Evolutionary conservation across 2,888 invertebrate genomes (phyloP).

Genomic region (Cephonodes hylas): DNA sequence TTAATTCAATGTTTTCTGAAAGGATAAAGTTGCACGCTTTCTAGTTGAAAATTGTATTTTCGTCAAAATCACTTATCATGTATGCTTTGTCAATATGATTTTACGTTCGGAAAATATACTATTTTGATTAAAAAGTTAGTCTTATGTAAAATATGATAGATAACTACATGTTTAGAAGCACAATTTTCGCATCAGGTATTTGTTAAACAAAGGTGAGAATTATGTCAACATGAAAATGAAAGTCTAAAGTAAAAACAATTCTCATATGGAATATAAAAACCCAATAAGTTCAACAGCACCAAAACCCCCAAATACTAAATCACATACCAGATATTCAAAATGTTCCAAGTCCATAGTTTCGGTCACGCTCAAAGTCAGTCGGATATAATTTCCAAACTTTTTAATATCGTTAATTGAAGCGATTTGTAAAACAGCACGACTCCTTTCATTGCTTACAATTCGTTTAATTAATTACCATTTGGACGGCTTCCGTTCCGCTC

Average conservation of each 20-base stretch:
- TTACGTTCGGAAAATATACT: neutral
- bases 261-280: too few relatives aligned
- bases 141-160: too few relatives aligned
- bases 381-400: constrained; percentile 72
- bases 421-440: constrained; percentile 81
- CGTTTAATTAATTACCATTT: constrained; percentile 79
- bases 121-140: neutral
- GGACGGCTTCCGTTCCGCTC: constrained; percentile 73
- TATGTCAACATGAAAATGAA: too few relatives aligned
- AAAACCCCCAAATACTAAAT: too few relatives aligned
- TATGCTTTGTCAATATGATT: neutral
- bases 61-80: constrained; percentile 13
- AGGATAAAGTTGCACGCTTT: constrained; percentile 71
- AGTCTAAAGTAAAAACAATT: too few relatives aligned
- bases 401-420: constrained; percentile 81
- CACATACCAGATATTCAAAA: too few relatives aligned
- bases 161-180: too few relatives aligned
- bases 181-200: too few relatives aligned
- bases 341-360: neutral
- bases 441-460: constrained; percentile 80
- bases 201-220: too few relatives aligned
- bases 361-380: constrained; percentile 44
- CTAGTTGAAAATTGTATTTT: constrained; percentile 49
- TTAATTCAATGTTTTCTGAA: constrained; percentile 35
- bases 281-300: too few relatives aligned